Percentiles rank a stretch among this genome's conserved stretches.
These are phyloP conservation scores for Scolanthus callimorphus DNA, from an alignment of 92 coral and sea anemone species.

Conservation along the genomic window DNA sequence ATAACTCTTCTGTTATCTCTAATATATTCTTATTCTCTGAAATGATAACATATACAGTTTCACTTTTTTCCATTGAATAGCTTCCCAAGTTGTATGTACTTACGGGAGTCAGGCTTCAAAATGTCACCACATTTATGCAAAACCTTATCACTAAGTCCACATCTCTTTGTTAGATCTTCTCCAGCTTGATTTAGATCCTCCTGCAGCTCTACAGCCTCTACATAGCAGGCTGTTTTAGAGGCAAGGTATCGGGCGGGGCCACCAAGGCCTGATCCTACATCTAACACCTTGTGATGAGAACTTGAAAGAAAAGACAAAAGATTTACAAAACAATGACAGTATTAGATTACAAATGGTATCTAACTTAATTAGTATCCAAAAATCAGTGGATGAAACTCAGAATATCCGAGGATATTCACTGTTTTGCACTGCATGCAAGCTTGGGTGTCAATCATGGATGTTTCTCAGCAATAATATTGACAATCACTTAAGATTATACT, in stretches of 20 bases:
- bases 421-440: too few species aligned
- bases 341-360: background rate
- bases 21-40: too few species aligned
- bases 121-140: slow-evolving; percentile 58
- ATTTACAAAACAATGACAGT: too few species aligned
- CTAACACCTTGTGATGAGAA: slow-evolving; percentile 55
- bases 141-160: slow-evolving; percentile 50
- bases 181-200: slow-evolving; percentile 61
- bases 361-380: background rate
- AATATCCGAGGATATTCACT: too few species aligned
- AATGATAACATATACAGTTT: too few species aligned
- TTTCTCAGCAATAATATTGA: background rate
- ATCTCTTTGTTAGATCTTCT: slow-evolving; percentile 51
- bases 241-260: slow-evolving; percentile 72
- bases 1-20: background rate
- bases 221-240: slow-evolving; percentile 50
- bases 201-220: slow-evolving; percentile 67
- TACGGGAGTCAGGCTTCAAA: slow-evolving; percentile 50
- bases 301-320: slow-evolving; percentile 14
- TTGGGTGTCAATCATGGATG: too few species aligned
- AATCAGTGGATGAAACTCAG: too few species aligned
- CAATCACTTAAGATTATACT: background rate
- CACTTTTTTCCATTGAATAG: too few species aligned
- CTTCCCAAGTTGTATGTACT: slow-evolving; percentile 4
- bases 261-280: slow-evolving; percentile 80